Percentiles rank a stretch among this genome's conserved stretches.
Conservation (phyloP, 1,140 invertebrate genomes). For the Pseudomyrmex pallidus region DNA sequence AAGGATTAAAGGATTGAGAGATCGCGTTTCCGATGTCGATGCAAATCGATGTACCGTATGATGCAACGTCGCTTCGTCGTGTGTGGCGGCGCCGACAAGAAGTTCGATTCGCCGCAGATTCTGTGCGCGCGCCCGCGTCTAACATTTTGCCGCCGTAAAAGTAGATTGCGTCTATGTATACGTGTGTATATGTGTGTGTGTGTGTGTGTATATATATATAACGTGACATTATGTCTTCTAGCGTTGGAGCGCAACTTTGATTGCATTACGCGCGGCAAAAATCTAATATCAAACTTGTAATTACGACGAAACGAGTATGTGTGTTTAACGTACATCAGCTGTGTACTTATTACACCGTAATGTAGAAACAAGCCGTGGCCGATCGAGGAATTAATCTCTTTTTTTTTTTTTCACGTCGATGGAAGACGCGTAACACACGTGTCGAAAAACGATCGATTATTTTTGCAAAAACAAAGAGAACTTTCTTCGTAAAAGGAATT, state of each 20-base stretch:
- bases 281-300: constrained; percentile 48
- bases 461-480: background rate
- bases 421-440: background rate
- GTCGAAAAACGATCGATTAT: background rate
- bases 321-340: background rate
- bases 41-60: constrained; percentile 25
- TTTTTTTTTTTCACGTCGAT: too few species aligned
- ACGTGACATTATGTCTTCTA: constrained; percentile 12
- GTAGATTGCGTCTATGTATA: background rate
- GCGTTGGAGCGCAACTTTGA: constrained; percentile 36
- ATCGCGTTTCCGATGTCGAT: constrained; percentile 10
- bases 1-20: constrained; percentile 15
- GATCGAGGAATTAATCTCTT: too few species aligned
- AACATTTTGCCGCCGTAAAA: constrained; percentile 22
- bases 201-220: background rate
- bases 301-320: constrained; percentile 20
- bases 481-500: background rate
- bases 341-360: background rate
- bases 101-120: constrained; percentile 30
- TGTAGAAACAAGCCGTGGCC: background rate
- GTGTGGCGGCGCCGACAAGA: constrained; percentile 11
- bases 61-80: background rate
- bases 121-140: constrained; percentile 3
- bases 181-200: background rate
- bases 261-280: constrained; percentile 39